Evolutionary conservation across 2,113 vertebrate genomes (phyloP).

Genomic region (Eudorcas thomsonii): DNA sequence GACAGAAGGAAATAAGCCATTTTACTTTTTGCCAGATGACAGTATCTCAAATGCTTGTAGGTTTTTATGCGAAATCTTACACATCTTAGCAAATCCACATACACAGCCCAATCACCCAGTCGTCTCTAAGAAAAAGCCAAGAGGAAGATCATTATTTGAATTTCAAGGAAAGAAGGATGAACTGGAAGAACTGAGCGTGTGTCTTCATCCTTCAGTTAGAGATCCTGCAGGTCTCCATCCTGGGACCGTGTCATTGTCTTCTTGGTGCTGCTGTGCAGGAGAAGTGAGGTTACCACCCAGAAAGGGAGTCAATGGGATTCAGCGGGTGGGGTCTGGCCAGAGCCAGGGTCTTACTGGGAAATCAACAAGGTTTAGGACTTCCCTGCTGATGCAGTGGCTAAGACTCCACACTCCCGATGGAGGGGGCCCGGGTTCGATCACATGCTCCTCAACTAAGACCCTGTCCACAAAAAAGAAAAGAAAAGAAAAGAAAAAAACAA

Average conservation of each 20-base stretch:
- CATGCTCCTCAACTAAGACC: not conserved
- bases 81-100: not conserved
- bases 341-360: not conserved
- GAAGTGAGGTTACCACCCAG: not conserved
- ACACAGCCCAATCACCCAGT: not conserved
- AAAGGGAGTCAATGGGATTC: not conserved
- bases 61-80: not conserved
- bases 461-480: not conserved
- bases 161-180: not conserved
- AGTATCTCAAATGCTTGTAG: not conserved
- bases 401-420: not conserved
- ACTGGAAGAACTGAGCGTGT: not conserved
- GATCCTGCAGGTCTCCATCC: not conserved
- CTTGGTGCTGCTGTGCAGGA: not conserved
- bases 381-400: not conserved
- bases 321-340: not conserved
- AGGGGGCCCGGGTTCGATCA: not conserved
- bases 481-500: too few relatives aligned
- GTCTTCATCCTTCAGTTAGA: not conserved
- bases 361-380: not conserved
- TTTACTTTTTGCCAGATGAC: not conserved
- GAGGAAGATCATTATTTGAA: not conserved
- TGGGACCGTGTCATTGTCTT: accelerated
- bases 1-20: not conserved
- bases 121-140: not conserved